Conservation (phyloP, 1,140 invertebrate species). For the Ceratitis capitata region DNA sequence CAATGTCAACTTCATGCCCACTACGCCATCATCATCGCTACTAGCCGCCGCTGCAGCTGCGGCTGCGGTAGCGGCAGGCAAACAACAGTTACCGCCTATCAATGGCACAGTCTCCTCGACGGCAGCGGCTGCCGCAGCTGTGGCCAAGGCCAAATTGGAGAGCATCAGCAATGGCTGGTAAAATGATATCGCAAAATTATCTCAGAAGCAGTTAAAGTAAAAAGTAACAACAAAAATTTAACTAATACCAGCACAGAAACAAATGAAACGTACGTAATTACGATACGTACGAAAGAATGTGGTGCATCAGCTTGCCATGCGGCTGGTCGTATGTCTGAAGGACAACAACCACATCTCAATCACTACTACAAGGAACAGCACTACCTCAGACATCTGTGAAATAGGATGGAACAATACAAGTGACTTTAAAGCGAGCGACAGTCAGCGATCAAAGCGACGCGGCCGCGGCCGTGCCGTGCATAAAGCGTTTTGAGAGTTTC, state of each 20-base stretch:
- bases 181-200: neutral
- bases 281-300: neutral
- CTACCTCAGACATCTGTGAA: constrained; percentile 65
- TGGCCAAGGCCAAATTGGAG: constrained; percentile 57
- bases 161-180: constrained; percentile 58
- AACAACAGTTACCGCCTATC: constrained; percentile 47
- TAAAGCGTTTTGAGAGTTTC: too few relatives aligned
- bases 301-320: neutral
- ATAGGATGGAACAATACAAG: constrained; percentile 59
- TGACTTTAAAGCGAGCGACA: constrained; percentile 41
- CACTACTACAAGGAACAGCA: constrained; percentile 51
- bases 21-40: constrained; percentile 49
- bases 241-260: too few relatives aligned
- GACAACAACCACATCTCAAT: neutral
- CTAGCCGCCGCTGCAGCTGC: constrained; percentile 58
- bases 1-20: constrained; percentile 80
- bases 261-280: neutral
- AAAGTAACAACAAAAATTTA: constrained; percentile 18
- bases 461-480: too few relatives aligned
- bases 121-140: constrained; percentile 45
- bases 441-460: neutral
- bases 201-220: neutral
- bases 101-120: constrained; percentile 41
- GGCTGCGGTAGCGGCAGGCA: constrained; percentile 53
- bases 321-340: neutral